A percentile compares a stretch with the other conserved stretches of the same genome.
phyloP scores from a whole-genome alignment of 1,140 invertebrate genomes.

The Hydropsyche tenuis region DNA sequence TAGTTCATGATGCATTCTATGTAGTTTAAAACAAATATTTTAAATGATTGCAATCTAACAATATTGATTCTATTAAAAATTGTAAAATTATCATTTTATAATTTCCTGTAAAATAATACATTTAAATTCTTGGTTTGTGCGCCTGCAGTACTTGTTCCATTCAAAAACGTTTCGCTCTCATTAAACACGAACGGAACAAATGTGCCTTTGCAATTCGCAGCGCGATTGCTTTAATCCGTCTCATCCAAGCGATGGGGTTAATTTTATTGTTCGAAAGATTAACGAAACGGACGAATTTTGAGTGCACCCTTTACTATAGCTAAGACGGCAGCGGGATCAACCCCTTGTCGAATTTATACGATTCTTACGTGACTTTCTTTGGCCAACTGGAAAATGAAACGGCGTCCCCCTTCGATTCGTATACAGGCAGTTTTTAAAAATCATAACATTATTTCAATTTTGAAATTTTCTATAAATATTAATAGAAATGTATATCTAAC shows the following conservation, averaged over 20 bases:
- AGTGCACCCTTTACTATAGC: neutral
- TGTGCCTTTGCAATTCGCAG: neutral
- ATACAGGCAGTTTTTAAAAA: no score
- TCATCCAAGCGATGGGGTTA: slow-evolving; percentile 5
- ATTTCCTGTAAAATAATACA: no score
- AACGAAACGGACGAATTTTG: neutral
- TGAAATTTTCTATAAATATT: no score
- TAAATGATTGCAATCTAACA: no score
- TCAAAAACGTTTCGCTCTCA: neutral
- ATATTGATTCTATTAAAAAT: no score
- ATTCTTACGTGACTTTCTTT: slow-evolving; percentile 9
- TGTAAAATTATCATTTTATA: no score
- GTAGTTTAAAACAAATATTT: no score
- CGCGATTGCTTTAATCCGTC: neutral
- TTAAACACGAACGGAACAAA: neutral
- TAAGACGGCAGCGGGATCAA: neutral
- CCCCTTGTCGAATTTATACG: neutral
- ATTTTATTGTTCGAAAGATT: slow-evolving; percentile 14
- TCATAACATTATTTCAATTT: no score
- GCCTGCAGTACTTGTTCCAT: no score
- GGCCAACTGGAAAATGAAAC: neutral
- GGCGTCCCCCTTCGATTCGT: neutral
- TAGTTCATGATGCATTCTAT: no score
- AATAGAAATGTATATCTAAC: no score
- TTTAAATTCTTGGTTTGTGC: no score